Evolutionary conservation across 2,888 invertebrate genomes (phyloP).

Genomic region (Tachina fera): DNA sequence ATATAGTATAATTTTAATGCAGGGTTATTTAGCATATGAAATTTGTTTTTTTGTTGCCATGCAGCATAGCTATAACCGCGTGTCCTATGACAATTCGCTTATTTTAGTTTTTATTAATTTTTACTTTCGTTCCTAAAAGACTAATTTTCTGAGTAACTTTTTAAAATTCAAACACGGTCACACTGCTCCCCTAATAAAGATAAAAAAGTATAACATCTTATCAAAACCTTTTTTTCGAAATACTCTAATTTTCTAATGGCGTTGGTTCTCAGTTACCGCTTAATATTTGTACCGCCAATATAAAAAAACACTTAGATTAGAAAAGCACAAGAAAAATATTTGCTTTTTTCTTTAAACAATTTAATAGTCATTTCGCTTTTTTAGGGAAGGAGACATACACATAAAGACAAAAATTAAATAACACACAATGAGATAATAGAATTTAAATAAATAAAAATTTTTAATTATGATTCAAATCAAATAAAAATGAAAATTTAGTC

Average conservation of each 20-base stretch:
- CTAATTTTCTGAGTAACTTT: too few species aligned
- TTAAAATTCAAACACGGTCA: too few species aligned
- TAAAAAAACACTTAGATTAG: conserved; percentile 50
- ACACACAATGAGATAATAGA: conserved; percentile 44
- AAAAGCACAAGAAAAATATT: conserved; percentile 17
- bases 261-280: conserved; percentile 25
- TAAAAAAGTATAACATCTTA: conserved; percentile 55
- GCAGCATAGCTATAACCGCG: too few species aligned
- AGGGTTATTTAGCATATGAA: too few species aligned
- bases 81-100: too few species aligned
- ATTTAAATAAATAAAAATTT: conserved; percentile 43
- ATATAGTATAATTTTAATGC: too few species aligned
- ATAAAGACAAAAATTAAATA: not conserved
- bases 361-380: conserved; percentile 34
- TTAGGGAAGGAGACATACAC: not conserved
- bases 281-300: conserved; percentile 35
- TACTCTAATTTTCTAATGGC: conserved; percentile 42
- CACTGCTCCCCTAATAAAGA: conserved; percentile 27
- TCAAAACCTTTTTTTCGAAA: conserved; percentile 37
- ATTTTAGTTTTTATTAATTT: too few species aligned
- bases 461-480: conserved; percentile 14
- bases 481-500: conserved; percentile 19
- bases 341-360: not conserved
- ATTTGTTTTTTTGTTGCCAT: too few species aligned
- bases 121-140: too few species aligned